These are phyloP conservation scores for Tor tambroides DNA, from an alignment of 2,113 vertebrate genomes.

Conservation along the genomic window DNA sequence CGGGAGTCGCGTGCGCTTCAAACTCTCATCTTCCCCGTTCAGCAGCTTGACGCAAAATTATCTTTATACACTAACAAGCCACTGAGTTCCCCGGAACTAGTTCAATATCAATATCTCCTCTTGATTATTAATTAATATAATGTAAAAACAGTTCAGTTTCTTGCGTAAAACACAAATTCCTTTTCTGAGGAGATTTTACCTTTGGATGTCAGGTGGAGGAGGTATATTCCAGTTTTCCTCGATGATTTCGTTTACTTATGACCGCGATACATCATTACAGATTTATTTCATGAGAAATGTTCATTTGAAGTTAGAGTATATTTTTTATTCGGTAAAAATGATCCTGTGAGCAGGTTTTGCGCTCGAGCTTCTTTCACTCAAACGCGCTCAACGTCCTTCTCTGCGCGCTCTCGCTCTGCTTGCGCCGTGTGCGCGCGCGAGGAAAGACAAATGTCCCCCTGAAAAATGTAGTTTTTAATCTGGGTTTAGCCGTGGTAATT, in stretches of 20 bases:
- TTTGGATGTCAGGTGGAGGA: conserved; percentile 47
- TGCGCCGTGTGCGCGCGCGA: background rate
- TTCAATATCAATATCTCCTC: background rate
- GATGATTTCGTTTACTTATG: background rate
- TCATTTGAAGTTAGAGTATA: background rate
- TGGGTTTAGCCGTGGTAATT: background rate
- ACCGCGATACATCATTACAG: background rate
- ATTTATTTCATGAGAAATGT: background rate
- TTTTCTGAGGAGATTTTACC: conserved; percentile 30
- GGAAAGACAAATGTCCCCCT: background rate
- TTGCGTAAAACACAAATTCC: background rate
- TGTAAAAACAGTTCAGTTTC: background rate
- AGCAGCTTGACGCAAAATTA: conserved; percentile 32
- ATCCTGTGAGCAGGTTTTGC: background rate
- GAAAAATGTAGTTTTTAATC: background rate
- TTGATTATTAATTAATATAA: too few species aligned
- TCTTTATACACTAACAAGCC: background rate
- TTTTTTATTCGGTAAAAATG: background rate
- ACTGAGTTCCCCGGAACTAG: background rate
- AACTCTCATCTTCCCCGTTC: conserved; percentile 66
- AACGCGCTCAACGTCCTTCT: conserved; percentile 3
- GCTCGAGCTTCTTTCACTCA: background rate
- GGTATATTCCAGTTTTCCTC: conserved; percentile 9
- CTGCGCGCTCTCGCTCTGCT: conserved; percentile 16
- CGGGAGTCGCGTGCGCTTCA: conserved; percentile 67